Conservation (phyloP, 2,113 vertebrate species). For the Pogonocichla stellata region DNA sequence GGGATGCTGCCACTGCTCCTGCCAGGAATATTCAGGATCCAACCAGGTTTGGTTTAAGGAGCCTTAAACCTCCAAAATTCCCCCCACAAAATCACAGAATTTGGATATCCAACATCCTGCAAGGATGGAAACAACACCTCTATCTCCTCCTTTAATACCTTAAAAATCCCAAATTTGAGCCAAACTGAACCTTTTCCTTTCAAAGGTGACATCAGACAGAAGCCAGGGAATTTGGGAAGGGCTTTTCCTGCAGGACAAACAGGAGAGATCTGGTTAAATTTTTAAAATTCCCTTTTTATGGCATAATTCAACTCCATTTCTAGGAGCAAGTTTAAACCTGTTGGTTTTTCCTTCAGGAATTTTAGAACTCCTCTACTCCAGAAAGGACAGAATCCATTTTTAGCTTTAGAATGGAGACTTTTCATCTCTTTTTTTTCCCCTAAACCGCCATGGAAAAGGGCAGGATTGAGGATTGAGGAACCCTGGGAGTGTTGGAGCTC, state of each 20-base stretch:
- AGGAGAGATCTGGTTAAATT: neutral
- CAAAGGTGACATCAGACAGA: neutral
- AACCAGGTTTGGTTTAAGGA: neutral
- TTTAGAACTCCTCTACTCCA: neutral
- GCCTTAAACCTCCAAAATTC: neutral
- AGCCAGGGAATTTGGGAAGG: neutral
- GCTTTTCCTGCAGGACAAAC: neutral
- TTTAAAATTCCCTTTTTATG: neutral
- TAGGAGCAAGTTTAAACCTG: accelerated
- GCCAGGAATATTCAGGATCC: neutral
- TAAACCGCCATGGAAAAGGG: neutral
- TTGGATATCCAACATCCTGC: accelerated
- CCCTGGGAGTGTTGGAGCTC: neutral
- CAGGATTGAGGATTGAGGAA: accelerated
- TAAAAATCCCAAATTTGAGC: neutral
- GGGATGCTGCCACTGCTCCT: neutral
- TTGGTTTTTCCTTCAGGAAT: neutral
- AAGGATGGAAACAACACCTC: neutral
- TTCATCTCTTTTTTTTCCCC: neutral
- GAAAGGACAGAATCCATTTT: neutral
- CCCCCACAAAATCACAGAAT: neutral
- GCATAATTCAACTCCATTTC: accelerated
- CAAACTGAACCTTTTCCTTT: neutral
- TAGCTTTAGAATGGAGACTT: neutral
- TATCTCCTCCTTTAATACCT: neutral